These are phyloP conservation scores for Pediacus dermestoides DNA, from an alignment of 2,888 invertebrate genomes.

Conservation along the genomic window DNA sequence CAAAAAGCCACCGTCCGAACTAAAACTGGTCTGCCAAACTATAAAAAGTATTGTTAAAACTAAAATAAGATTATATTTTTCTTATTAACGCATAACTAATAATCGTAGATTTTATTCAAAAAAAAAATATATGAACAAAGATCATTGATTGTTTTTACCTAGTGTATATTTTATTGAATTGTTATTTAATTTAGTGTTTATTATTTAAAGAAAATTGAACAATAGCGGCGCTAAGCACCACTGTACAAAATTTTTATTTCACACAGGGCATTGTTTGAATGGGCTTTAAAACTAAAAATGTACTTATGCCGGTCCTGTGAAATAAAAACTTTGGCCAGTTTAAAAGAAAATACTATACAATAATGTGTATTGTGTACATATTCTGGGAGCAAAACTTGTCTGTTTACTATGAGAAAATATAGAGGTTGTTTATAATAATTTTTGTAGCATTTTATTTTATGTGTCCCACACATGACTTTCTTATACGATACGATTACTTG, in stretches of 20 bases:
- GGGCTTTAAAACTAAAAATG: constrained; percentile 17
- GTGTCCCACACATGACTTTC: constrained; percentile 1
- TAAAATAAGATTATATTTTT: too few species aligned
- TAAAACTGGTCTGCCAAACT: too few species aligned
- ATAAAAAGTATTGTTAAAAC: too few species aligned
- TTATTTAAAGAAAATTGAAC: constrained; percentile 27
- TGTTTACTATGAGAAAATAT: constrained; percentile 48
- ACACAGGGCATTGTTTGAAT: constrained; percentile 19
- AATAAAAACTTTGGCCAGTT: too few species aligned
- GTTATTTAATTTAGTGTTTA: constrained; percentile 42
- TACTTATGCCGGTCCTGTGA: constrained; percentile 29
- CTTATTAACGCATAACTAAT: too few species aligned
- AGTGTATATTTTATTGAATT: constrained; percentile 41
- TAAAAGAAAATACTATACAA: too few species aligned
- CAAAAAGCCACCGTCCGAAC: too few species aligned
- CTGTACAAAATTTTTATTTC: too few species aligned
- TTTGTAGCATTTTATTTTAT: constrained; percentile 18
- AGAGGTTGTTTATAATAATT: constrained; percentile 42
- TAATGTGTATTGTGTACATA: constrained; percentile 41
- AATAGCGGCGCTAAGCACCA: too few species aligned
- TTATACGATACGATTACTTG: too few species aligned
- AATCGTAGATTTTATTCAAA: constrained; percentile 3
- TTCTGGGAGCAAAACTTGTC: constrained; percentile 49
- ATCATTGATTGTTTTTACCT: constrained; percentile 34
- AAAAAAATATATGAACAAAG: constrained; percentile 20